Conservation (phyloP, 2,113 vertebrate species). For the Anoura caudifer region DNA sequence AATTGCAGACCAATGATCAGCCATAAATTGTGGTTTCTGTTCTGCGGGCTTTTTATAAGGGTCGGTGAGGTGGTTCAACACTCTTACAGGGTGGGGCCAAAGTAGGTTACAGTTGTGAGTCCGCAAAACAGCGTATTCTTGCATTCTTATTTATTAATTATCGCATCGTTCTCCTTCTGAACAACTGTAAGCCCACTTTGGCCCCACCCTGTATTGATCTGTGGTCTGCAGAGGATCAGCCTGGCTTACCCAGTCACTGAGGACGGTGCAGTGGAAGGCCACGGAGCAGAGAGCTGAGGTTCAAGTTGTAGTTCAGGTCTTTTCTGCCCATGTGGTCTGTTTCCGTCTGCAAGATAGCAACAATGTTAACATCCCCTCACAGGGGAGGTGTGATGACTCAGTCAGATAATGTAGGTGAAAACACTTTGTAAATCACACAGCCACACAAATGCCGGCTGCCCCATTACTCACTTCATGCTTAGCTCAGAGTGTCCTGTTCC, state of each 20-base stretch:
- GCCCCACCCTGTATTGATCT: background rate
- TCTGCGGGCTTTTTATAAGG: constrained; percentile 42
- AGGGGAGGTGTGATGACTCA: background rate
- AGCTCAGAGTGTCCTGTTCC: accelerated
- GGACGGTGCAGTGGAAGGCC: background rate
- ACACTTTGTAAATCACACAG: background rate
- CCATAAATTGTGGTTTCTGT: constrained; percentile 36
- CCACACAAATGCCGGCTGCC: background rate
- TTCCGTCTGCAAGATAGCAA: background rate
- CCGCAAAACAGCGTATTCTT: background rate
- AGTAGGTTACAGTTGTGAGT: background rate
- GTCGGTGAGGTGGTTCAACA: background rate
- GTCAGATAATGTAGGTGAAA: background rate
- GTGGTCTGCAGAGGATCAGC: background rate
- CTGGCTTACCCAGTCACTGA: background rate
- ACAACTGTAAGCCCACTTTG: background rate
- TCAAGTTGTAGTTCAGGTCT: background rate
- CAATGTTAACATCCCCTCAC: background rate
- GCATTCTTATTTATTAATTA: background rate
- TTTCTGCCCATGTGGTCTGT: background rate
- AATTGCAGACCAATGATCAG: constrained; percentile 22
- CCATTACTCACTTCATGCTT: background rate
- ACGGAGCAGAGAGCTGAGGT: background rate
- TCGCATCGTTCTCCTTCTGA: no score
- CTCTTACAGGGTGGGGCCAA: background rate